Conservation (phyloP, 2,113 vertebrate genomes). For the Cheilinus undulatus region DNA sequence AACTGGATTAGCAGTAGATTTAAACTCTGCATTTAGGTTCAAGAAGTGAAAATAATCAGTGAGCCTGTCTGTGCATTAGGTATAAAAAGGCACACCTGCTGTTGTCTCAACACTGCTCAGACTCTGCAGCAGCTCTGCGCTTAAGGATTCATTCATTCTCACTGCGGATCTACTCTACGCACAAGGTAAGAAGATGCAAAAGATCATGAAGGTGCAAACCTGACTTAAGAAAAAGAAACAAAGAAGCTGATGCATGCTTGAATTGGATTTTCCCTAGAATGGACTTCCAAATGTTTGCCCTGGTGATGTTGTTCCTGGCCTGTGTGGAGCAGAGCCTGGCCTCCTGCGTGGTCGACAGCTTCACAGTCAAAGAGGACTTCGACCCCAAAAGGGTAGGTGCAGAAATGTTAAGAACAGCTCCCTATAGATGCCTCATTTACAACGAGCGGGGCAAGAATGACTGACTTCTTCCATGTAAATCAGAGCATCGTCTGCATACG, state of each 20-base stretch:
- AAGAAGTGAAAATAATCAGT: slow-evolving; percentile 68
- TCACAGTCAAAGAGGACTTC: slow-evolving; percentile 90
- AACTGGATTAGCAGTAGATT: slow-evolving; percentile 75
- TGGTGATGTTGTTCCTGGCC: slow-evolving; percentile 85
- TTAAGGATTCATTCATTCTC: slow-evolving; percentile 21
- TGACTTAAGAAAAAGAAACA: too few relatives aligned
- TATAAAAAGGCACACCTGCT: slow-evolving; percentile 54
- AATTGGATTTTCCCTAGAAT: slow-evolving; percentile 48
- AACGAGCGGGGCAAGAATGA: not conserved
- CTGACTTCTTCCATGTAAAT: not conserved
- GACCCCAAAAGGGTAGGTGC: slow-evolving; percentile 88
- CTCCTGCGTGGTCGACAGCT: slow-evolving; percentile 89
- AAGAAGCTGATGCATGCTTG: not conserved
- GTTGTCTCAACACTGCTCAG: slow-evolving; percentile 7
- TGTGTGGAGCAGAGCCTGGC: slow-evolving; percentile 82
- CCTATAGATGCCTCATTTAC: not conserved
- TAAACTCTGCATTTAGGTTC: slow-evolving; percentile 72
- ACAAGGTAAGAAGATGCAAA: slow-evolving; percentile 44
- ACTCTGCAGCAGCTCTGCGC: slow-evolving; percentile 19
- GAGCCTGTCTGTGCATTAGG: slow-evolving; percentile 9
- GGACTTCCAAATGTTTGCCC: slow-evolving; percentile 72
- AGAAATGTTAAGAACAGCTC: not conserved
- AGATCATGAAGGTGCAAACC: not conserved
- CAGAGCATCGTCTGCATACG: not conserved
- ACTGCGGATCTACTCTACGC: slow-evolving; percentile 3